Evolutionary conservation across 2,113 vertebrate genomes (phyloP).

Genomic region (Ictalurus furcatus): DNA sequence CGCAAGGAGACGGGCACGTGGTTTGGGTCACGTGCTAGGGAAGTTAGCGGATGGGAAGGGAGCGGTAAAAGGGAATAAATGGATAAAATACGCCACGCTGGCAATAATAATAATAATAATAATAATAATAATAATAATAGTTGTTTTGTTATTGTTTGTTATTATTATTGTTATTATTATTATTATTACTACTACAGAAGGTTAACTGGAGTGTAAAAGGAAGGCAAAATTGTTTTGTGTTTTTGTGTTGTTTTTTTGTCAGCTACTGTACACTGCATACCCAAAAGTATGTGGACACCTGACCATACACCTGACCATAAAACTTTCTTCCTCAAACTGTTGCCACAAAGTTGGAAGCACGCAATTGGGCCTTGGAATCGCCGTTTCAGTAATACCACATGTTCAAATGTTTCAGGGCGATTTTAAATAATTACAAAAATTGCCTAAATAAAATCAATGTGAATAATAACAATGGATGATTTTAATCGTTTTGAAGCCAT

Average conservation of each 20-base stretch:
- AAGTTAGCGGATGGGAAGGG: not conserved
- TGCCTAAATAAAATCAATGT: not conserved
- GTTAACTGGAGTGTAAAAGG: not conserved
- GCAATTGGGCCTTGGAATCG: no score
- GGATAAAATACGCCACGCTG: slow-evolving; percentile 18
- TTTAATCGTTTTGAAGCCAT: no score
- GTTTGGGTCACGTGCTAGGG: not conserved
- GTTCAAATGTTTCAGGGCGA: no score
- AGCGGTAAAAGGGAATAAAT: no score
- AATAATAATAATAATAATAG: not conserved
- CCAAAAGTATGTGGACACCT: no score
- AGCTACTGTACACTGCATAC: not conserved
- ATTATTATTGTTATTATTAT: not conserved
- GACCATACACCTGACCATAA: no score
- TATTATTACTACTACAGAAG: not conserved
- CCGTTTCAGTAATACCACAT: no score
- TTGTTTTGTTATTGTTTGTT: not conserved
- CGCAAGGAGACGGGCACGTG: not conserved
- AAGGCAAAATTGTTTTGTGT: no score
- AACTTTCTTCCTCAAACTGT: no score
- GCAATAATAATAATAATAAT: slow-evolving; percentile 1
- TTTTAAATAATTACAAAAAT: not conserved
- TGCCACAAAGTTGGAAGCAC: no score
- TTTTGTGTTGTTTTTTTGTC: no score
- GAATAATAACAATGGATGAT: not conserved